A percentile compares a stretch with the other conserved stretches of the same genome.
Conservation (phyloP, 2,888 invertebrate genomes). For the Glyphotaelius pellucidus region DNA sequence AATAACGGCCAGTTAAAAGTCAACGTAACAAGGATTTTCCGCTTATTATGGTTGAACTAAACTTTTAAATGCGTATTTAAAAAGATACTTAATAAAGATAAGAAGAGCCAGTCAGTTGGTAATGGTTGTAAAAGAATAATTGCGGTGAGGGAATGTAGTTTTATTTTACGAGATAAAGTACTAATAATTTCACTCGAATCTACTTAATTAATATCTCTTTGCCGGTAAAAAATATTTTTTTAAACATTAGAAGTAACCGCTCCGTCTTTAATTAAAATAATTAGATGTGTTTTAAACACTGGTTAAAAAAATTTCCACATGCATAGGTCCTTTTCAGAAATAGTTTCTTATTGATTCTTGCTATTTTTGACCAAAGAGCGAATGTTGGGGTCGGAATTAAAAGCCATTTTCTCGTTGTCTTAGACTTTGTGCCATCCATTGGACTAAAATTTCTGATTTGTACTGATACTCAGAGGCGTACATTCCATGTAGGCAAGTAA, state of each 20-base stretch:
- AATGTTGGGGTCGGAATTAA: too few species aligned
- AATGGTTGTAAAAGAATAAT: constrained; percentile 3
- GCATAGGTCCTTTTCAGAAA: too few species aligned
- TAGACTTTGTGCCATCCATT: too few species aligned
- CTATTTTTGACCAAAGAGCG: too few species aligned
- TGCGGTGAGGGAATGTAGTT: not conserved
- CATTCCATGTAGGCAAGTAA: too few species aligned
- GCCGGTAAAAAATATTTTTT: not conserved
- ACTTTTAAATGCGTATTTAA: constrained; percentile 40
- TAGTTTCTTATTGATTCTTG: too few species aligned
- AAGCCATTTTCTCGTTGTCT: too few species aligned
- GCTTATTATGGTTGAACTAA: constrained; percentile 47
- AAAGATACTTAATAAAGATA: constrained; percentile 33
- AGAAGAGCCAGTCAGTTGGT: not conserved
- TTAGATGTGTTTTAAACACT: too few species aligned
- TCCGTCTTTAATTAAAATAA: not conserved
- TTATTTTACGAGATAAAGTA: not conserved
- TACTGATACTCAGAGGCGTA: too few species aligned
- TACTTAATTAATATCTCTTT: not conserved
- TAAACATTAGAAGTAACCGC: not conserved
- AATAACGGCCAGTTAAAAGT: constrained; percentile 45
- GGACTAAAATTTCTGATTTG: too few species aligned
- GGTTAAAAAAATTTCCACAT: too few species aligned
- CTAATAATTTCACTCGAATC: not conserved
- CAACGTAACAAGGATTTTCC: constrained; percentile 50